phyloP scores from a whole-genome alignment of 2,113 vertebrate genomes.

The Heteronetta atricapilla region DNA sequence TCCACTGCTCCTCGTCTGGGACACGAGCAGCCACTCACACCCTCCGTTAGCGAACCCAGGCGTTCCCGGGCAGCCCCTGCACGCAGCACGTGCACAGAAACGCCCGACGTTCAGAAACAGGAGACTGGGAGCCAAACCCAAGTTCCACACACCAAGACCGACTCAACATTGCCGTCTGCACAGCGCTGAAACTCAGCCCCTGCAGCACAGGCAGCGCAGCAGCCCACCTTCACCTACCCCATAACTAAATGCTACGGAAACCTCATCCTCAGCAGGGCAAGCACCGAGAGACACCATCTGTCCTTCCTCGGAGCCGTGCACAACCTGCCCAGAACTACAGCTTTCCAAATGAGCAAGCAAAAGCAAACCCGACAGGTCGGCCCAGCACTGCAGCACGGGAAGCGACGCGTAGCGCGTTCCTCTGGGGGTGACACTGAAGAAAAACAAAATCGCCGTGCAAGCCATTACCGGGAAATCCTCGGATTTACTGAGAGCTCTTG shows the following conservation, averaged over 20 bases:
- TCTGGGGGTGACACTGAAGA: neutral
- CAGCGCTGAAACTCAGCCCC: neutral
- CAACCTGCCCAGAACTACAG: neutral
- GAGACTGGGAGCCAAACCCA: neutral
- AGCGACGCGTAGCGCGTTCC: neutral
- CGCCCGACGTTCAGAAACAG: neutral
- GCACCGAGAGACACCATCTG: neutral
- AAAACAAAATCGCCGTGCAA: neutral
- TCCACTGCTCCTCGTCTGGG: neutral
- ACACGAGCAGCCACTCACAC: neutral
- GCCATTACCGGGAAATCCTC: neutral
- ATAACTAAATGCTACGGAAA: neutral
- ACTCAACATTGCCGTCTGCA: neutral
- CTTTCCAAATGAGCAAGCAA: neutral
- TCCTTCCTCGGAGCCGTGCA: neutral
- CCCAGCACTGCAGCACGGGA: neutral
- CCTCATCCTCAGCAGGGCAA: neutral
- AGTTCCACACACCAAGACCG: neutral
- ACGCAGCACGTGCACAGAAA: neutral
- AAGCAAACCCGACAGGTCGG: neutral
- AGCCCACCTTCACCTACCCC: neutral
- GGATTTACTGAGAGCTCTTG: neutral
- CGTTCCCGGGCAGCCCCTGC: neutral
- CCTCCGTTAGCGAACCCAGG: neutral
- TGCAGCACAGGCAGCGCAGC: neutral